Conservation (phyloP, 2,797 vertebrate species). For the Malurus leucopterus region DNA sequence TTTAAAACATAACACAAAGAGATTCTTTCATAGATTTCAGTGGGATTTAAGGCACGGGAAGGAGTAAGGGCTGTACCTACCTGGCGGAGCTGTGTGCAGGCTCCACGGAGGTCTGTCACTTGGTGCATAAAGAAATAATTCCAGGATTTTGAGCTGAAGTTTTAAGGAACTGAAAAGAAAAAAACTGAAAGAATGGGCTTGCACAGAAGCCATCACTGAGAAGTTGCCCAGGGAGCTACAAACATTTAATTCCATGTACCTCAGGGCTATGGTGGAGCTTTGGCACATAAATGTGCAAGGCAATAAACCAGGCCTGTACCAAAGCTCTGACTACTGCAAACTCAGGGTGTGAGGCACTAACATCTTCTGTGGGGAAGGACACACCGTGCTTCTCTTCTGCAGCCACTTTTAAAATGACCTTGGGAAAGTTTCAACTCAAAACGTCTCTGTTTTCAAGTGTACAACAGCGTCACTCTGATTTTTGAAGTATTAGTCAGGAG, state of each 20-base stretch:
- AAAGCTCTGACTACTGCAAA: constrained; percentile 7
- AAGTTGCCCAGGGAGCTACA: neutral
- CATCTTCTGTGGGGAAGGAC: neutral
- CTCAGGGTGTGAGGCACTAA: neutral
- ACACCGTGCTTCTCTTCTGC: neutral
- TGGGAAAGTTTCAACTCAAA: constrained; percentile 20
- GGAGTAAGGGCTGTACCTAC: neutral
- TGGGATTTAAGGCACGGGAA: neutral
- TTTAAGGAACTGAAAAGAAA: neutral
- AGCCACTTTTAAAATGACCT: neutral
- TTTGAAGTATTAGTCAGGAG: neutral
- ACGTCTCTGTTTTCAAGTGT: constrained; percentile 21
- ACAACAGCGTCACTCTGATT: rapidly evolving
- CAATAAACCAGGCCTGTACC: neutral
- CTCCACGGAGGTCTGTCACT: neutral
- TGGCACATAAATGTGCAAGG: neutral
- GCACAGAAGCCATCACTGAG: neutral
- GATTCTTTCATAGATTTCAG: neutral
- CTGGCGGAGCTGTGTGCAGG: neutral
- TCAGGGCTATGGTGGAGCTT: neutral
- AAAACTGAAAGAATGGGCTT: neutral
- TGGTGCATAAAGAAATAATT: neutral
- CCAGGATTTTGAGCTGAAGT: neutral
- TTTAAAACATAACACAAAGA: constrained; percentile 9
- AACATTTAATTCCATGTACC: neutral